A percentile compares a stretch with the other conserved stretches of the same genome.
Evolutionary conservation across 2,888 invertebrate species (phyloP).

Genomic region (Melieria crassipennis): DNA sequence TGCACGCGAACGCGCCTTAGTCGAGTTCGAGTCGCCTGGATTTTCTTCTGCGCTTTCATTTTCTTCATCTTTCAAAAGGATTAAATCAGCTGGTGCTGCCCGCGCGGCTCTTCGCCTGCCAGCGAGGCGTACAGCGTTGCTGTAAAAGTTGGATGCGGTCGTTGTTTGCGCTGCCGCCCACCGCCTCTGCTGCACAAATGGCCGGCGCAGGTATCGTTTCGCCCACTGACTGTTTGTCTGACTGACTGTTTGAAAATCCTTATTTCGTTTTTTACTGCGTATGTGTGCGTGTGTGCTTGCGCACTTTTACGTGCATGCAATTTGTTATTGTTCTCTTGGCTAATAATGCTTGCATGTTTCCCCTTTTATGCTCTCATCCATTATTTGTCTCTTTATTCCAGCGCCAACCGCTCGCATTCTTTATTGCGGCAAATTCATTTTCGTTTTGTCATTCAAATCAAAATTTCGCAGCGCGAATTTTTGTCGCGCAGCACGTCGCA

Average conservation of each 20-base stretch:
- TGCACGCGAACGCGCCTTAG: too few species aligned
- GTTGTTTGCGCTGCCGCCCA: too few species aligned
- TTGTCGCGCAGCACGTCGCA: not conserved
- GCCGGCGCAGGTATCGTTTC: too few species aligned
- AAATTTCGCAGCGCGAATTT: slow-evolving; percentile 18
- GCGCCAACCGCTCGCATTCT: not conserved
- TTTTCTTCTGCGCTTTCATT: slow-evolving; percentile 16
- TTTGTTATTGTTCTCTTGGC: slow-evolving; percentile 38
- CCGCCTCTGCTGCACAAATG: too few species aligned
- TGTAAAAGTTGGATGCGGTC: too few species aligned
- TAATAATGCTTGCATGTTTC: slow-evolving; percentile 17
- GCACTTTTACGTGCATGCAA: slow-evolving; percentile 33
- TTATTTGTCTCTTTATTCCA: too few species aligned
- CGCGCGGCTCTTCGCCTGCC: too few species aligned
- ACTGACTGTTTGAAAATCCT: slow-evolving; percentile 6
- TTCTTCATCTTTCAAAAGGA: slow-evolving; percentile 33
- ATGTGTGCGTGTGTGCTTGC: slow-evolving; percentile 6
- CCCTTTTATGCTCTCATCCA: too few species aligned
- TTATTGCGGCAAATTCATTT: slow-evolving; percentile 44
- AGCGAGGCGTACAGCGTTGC: too few species aligned
- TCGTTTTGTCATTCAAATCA: slow-evolving; percentile 22
- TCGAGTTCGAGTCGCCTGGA: not conserved
- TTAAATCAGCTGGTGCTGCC: slow-evolving; percentile 28
- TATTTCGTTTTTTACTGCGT: slow-evolving; percentile 13
- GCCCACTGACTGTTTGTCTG: not conserved